Conservation (phyloP, 2,888 invertebrate species). For the Argyra leucocephala region DNA sequence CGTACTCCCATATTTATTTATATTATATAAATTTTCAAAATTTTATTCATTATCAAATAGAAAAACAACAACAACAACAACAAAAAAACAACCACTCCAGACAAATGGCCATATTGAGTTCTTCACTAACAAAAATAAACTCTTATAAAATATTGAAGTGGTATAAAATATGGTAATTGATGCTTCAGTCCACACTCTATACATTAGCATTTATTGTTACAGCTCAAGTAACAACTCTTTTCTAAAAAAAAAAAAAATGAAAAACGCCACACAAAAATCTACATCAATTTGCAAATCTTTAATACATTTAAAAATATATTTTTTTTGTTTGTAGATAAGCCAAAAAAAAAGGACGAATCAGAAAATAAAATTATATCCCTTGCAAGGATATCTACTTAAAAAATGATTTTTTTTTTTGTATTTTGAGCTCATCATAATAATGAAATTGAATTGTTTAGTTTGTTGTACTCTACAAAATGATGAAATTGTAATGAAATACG, state of each 20-base stretch:
- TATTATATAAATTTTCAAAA: no score
- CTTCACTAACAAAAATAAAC: no score
- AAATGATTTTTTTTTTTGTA: background rate
- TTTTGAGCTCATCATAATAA: background rate
- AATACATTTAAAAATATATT: background rate
- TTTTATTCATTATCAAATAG: no score
- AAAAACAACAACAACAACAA: no score
- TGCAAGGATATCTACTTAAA: background rate
- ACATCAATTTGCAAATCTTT: background rate
- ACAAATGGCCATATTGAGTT: no score
- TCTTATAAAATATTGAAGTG: background rate
- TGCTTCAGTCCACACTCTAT: background rate
- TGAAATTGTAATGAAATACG: background rate
- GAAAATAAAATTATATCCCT: background rate
- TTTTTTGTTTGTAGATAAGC: background rate
- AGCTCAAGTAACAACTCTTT: no score
- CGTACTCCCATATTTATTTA: no score
- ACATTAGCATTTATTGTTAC: background rate
- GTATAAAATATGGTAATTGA: slow-evolving; percentile 3
- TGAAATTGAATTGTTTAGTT: background rate
- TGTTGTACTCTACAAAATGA: background rate
- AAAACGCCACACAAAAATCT: background rate
- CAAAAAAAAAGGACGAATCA: background rate
- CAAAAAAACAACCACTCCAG: no score
- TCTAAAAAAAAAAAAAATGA: background rate